Evolutionary conservation across 2,113 vertebrate species (phyloP).

Genomic region (Notothenia coriiceps): DNA sequence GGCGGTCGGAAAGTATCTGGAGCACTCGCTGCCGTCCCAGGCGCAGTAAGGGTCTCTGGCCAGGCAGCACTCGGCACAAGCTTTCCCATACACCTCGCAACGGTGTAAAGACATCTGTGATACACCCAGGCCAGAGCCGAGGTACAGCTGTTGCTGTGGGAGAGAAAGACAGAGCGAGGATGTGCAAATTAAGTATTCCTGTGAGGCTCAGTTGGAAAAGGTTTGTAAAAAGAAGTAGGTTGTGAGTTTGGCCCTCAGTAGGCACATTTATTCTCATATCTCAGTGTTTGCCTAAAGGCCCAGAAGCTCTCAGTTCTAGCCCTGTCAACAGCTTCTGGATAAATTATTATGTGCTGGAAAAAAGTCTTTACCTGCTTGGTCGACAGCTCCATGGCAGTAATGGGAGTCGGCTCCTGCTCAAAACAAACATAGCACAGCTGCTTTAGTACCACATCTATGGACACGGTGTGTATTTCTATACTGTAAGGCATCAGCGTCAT

Average conservation of each 20-base stretch:
- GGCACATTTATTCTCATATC: constrained; percentile 38
- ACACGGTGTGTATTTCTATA: background rate
- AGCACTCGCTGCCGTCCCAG: constrained; percentile 96
- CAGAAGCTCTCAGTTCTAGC: background rate
- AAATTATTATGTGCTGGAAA: constrained; percentile 28
- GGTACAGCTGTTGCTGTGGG: constrained; percentile 95
- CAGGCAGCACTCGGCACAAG: constrained; percentile 98
- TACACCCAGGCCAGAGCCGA: constrained; percentile 91
- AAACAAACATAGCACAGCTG: constrained; percentile 48
- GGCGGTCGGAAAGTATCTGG: constrained; percentile 96
- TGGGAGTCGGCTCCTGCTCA: constrained; percentile 90
- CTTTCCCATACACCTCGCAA: constrained; percentile 96
- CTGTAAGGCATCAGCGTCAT: background rate
- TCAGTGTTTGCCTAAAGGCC: constrained; percentile 26
- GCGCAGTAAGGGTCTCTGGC: constrained; percentile 98
- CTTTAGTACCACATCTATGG: background rate
- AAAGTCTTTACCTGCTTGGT: constrained; percentile 92
- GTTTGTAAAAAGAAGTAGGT: constrained; percentile 11
- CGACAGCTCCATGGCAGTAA: constrained; percentile 97
- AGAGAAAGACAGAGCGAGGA: constrained; percentile 49
- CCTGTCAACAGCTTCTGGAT: constrained; percentile 36
- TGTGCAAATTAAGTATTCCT: constrained; percentile 39
- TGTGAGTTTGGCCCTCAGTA: constrained; percentile 38
- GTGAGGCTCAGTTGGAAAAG: constrained; percentile 28
- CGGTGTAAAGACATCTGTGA: constrained; percentile 96